Evolutionary conservation across 2,797 vertebrate genomes (phyloP).

Genomic region (Syndactyla subalaris): DNA sequence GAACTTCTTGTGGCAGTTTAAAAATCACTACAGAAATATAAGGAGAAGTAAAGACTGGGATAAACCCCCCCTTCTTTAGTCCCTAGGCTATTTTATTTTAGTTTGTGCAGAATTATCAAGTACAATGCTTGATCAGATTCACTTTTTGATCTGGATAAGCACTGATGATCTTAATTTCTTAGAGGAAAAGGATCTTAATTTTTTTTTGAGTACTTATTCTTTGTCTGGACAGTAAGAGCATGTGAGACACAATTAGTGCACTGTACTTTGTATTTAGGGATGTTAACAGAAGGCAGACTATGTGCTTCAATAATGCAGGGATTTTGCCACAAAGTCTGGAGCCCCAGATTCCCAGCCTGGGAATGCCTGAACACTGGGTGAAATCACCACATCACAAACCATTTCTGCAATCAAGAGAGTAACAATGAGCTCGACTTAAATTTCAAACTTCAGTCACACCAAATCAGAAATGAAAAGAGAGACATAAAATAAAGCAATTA

Average conservation of each 20-base stretch:
- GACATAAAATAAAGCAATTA: not conserved
- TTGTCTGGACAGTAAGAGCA: slow-evolving; percentile 33
- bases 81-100: not conserved
- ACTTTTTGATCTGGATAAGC: slow-evolving; percentile 38
- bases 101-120: not conserved
- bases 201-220: slow-evolving; percentile 1
- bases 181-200: slow-evolving; percentile 7
- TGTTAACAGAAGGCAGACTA: slow-evolving; percentile 26
- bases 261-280: not conserved
- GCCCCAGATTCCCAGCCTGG: not conserved
- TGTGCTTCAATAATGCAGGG: slow-evolving; percentile 34
- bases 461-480: not conserved
- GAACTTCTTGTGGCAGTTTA: not conserved
- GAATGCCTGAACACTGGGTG: not conserved
- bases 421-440: not conserved
- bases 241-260: slow-evolving; percentile 57
- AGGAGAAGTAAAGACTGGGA: not conserved
- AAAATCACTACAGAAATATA: not conserved
- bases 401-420: not conserved
- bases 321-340: slow-evolving; percentile 29
- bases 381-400: not conserved
- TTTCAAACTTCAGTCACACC: not conserved
- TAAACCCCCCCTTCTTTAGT: not conserved
- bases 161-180: slow-evolving; percentile 31
- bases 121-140: slow-evolving; percentile 15